Evolutionary conservation across 2,888 invertebrate genomes (phyloP), one percentile per base, ranked within the genome.

Genomic region (Drosophila bunnanda): DNA sequence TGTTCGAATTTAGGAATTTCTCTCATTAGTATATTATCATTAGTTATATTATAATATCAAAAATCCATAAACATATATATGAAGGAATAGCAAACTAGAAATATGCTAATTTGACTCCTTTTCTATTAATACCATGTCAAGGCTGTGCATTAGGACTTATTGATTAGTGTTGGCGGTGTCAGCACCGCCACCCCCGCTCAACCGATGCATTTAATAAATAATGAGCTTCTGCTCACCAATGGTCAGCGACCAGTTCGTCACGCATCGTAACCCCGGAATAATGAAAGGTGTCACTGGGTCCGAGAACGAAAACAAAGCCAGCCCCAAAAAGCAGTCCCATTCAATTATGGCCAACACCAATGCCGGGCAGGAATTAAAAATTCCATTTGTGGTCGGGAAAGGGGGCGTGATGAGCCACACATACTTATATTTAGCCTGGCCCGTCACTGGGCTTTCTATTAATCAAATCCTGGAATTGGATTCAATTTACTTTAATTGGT

Each of bases 291-390:
- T 34, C 68, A 62, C 41, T 67, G 55, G 34, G 54, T 55, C 43
- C 53, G 48, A 22, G n/a, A 36, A 56, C 41, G 20, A 71, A 71
- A 70, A 70, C 57, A 69, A 80, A 80, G 65, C 44, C 77, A 36
- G 34, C 44, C 48, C 48, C 59, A 58, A 36, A 69, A 13, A 55
- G 28, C 67, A 71, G 50, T 32, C 81, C 79, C 58, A 43, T 69
- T 75, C 82, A 75, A 84, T 87, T 79, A 77, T 50, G 46, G 46
- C 44, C 44, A 30, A 30, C 30, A 53, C 22, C 44, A 25, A 4
- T 48, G 46, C n/a, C 59, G 54, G 55, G 17, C 12, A 66, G 9
- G 39, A 25, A 84, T 84, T 81, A 68, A 84, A 77, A 82, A 87
- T 81, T 76, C 77, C 44, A 73, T 81, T 70, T 68, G 38, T 36